A percentile compares a stretch with the other conserved stretches of the same genome.
Evolutionary conservation across 2,888 invertebrate genomes (phyloP).

Genomic region (Drosophila barbarae): DNA sequence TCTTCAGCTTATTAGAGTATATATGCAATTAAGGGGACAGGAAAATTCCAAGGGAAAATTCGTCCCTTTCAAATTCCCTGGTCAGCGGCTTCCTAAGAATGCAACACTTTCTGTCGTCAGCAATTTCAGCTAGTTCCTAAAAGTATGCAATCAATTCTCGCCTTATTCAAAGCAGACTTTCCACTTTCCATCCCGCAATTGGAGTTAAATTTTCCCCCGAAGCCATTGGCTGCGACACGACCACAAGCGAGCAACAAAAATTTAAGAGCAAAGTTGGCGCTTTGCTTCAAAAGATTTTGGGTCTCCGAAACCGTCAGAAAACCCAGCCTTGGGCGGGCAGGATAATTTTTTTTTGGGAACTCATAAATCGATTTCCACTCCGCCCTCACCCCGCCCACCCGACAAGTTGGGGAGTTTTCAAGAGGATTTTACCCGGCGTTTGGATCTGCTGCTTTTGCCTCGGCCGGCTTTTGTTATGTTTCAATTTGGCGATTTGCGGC

Average conservation of each 20-base stretch:
- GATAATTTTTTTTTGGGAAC: slow-evolving; percentile 12
- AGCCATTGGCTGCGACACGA: slow-evolving; percentile 22
- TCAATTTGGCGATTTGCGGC: slow-evolving; percentile 54
- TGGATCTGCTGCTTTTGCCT: slow-evolving; percentile 16
- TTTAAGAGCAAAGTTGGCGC: slow-evolving; percentile 33
- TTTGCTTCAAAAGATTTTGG: slow-evolving; percentile 37
- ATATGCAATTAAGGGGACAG: not conserved
- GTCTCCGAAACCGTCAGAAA: slow-evolving; percentile 9
- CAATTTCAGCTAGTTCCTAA: slow-evolving; percentile 20
- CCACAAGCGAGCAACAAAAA: slow-evolving; percentile 29
- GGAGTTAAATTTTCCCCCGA: slow-evolving; percentile 11
- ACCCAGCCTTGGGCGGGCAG: slow-evolving; percentile 12
- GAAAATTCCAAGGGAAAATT: too few species aligned
- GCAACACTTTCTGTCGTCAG: slow-evolving; percentile 14
- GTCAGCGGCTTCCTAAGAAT: slow-evolving; percentile 12
- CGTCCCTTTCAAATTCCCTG: not conserved
- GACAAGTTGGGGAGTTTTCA: slow-evolving; percentile 29
- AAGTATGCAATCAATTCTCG: slow-evolving; percentile 50
- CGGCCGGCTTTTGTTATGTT: slow-evolving; percentile 59
- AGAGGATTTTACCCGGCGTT: slow-evolving; percentile 20
- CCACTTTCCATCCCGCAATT: slow-evolving; percentile 1
- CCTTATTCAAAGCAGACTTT: slow-evolving; percentile 5
- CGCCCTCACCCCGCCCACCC: slow-evolving; percentile 22
- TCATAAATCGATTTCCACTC: slow-evolving; percentile 33
- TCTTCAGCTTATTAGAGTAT: not conserved